A percentile compares a stretch with the other conserved stretches of the same genome.
Conservation (phyloP, 2,797 vertebrate species). For the Coccyzus lansbergi region DNA sequence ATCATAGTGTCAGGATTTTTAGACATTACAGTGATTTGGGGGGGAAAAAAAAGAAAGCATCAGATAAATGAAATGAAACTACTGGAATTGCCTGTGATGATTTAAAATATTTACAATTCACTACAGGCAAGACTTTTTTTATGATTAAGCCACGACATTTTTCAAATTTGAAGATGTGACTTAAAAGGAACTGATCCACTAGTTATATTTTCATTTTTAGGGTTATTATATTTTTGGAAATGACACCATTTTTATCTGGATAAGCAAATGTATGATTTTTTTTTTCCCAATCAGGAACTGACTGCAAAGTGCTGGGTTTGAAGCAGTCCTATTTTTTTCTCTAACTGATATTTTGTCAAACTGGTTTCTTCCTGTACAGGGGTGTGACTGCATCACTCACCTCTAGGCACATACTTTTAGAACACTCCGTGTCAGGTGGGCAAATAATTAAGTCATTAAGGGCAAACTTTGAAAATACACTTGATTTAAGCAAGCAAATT, state of each 20-base stretch:
- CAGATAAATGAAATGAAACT: not conserved
- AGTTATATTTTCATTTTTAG: not conserved
- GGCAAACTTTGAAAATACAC: not conserved
- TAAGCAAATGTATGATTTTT: not conserved
- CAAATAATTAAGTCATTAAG: not conserved
- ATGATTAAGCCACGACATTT: not conserved
- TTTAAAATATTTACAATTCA: constrained; percentile 25
- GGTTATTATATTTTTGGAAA: not conserved
- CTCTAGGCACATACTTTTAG: not conserved
- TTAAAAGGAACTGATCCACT: not conserved
- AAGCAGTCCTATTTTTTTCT: not conserved
- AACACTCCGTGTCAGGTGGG: not conserved
- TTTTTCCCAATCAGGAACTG: not conserved
- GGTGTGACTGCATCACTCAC: not conserved
- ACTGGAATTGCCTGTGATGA: not conserved
- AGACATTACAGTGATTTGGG: not conserved
- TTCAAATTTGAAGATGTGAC: not conserved
- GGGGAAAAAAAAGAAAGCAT: not conserved
- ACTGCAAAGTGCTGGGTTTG: not conserved
- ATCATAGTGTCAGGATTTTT: not conserved
- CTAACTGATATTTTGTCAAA: not conserved
- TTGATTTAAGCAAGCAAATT: not conserved
- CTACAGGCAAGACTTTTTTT: not conserved
- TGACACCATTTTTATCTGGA: not conserved
- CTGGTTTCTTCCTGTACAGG: not conserved